These are phyloP conservation scores for Acanthopleura granulata DNA, from an alignment of 2,888 invertebrate genomes.

Conservation along the genomic window DNA sequence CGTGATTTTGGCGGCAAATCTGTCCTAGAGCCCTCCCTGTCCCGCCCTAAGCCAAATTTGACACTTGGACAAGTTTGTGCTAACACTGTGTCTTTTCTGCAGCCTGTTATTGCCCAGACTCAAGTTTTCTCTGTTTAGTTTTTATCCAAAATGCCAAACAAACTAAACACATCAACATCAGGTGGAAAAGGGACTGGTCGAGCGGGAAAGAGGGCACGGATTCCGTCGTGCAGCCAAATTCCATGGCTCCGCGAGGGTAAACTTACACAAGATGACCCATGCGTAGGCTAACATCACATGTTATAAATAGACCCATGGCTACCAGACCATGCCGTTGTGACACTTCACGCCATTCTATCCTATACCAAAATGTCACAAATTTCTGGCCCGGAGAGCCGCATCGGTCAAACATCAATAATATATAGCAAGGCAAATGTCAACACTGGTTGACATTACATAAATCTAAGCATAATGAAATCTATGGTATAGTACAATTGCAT, in stretches of 20 bases:
- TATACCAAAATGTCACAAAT: no score
- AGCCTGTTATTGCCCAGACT: conserved; percentile 9
- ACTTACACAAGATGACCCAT: conserved; percentile 6
- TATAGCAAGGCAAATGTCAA: no score
- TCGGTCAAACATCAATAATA: no score
- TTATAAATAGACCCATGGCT: background rate
- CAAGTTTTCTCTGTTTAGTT: conserved; percentile 13
- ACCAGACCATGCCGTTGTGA: no score
- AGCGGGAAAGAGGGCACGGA: background rate
- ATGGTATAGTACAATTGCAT: no score
- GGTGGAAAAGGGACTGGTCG: background rate
- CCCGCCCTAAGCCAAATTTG: conserved; percentile 20
- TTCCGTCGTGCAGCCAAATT: conserved; percentile 12
- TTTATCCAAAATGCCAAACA: conserved; percentile 18
- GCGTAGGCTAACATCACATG: background rate
- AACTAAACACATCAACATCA: conserved; percentile 17
- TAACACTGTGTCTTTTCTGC: conserved; percentile 14
- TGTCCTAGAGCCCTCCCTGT: background rate
- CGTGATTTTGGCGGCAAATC: conserved; percentile 17
- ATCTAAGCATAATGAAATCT: no score
- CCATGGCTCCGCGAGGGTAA: background rate
- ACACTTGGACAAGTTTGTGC: conserved; percentile 20
- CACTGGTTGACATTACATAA: no score
- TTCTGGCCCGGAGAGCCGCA: no score
- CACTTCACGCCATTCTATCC: no score